These are phyloP conservation scores for Plumapathes pennacea DNA, from an alignment of 92 coral and sea anemone genomes.

Conservation along the genomic window DNA sequence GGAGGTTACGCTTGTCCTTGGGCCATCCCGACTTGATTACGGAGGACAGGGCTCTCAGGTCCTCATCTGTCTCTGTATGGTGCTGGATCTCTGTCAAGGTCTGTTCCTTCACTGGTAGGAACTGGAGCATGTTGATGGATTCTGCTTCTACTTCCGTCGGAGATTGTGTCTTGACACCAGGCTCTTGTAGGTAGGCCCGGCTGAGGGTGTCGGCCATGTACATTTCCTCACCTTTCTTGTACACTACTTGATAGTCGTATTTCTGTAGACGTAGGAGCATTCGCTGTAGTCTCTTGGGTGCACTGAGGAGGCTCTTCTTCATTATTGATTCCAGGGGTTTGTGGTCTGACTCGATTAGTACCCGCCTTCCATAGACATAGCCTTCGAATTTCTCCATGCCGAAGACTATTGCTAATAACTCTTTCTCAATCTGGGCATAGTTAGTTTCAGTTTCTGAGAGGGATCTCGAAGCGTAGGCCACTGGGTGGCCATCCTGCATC, in stretches of 20 bases:
- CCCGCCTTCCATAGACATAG: slow-evolving; percentile 9
- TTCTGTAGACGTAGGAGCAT: slow-evolving; percentile 11
- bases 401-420: slow-evolving; percentile 14
- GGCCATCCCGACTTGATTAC: too few species aligned
- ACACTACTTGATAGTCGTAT: slow-evolving; percentile 10
- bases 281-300: slow-evolving; percentile 20
- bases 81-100: too few species aligned
- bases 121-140: slow-evolving; percentile 3
- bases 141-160: slow-evolving; percentile 3
- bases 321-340: slow-evolving; percentile 14
- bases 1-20: slow-evolving; percentile 1
- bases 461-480: slow-evolving; percentile 9
- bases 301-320: slow-evolving; percentile 29
- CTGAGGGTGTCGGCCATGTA: slow-evolving; percentile 24
- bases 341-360: slow-evolving; percentile 14
- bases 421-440: slow-evolving; percentile 20
- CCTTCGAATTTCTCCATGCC: slow-evolving; percentile 11
- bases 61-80: too few species aligned
- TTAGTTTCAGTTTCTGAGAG: slow-evolving; percentile 1
- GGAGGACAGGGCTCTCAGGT: too few species aligned
- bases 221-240: slow-evolving; percentile 6
- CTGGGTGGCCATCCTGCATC: slow-evolving; percentile 27
- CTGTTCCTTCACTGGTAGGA: too few species aligned
- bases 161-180: not conserved
- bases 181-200: slow-evolving; percentile 2